Base-by-base conservation (phyloP, 2,888 invertebrate species). In the Hyposoter didymator region DNA sequence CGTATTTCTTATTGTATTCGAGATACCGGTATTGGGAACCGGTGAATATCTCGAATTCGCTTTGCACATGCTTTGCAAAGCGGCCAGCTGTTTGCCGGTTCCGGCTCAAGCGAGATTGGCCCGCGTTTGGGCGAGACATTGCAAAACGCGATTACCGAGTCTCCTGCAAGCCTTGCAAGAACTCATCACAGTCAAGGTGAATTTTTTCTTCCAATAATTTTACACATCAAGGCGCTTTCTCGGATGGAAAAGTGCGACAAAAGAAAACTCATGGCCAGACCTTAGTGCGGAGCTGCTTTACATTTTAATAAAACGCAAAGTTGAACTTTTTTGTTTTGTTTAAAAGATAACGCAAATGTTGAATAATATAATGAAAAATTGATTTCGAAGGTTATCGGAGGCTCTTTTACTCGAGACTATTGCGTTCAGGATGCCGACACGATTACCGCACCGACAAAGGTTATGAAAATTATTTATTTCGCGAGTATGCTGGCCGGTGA, bases 391-490 rank as follows among this genome's bases (percentile, higher is more conserved):
- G 97, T 98, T 12, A 97, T 98, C 85, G 96, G 97, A 59, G 96
- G 96, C 2, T 96, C 96, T 86, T 97, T 97, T 92, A 95, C 96
- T 43, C 94, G 96, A 69, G 96, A 96, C 90, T 97, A 96, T 90
- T 96, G 96, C 84, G 96, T 98, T 69, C 98, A 98, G 92, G 98
- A 98, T 91, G 98, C 98, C 88, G 96, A 96, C 74, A 96, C 96
- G 82, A 97, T 99, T 80, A 97, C 97, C 22, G 96, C 97, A 84
- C 97, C 98, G 1, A 98, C 98, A 22, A 97, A 97, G 95, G 96
- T 98, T 73, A 97, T 99, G 96, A 98, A 98, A 95, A 96, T 98
- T 94, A 95, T 97, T 49, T 98, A 97, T 93, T 98, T 97, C 94
- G 98, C 98, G 17, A 98, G 97, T 93, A 96, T 99, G 93, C 92